These are phyloP conservation scores for Eidolon dupreanum DNA, from an alignment of 2,797 vertebrate genomes.

Conservation along the genomic window DNA sequence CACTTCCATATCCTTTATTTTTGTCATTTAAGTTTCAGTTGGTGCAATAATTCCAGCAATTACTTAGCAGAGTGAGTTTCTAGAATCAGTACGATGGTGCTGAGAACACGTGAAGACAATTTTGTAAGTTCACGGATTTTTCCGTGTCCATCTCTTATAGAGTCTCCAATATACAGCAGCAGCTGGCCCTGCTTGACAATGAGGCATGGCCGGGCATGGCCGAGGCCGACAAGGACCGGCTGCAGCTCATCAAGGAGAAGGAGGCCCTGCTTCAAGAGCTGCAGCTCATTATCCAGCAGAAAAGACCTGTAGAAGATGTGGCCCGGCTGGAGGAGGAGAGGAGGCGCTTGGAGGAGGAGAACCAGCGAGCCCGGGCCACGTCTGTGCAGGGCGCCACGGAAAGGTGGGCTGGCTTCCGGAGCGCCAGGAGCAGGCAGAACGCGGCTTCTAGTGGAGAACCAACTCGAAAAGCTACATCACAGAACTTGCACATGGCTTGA, in stretches of 20 bases:
- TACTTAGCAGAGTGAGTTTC: background rate
- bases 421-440: background rate
- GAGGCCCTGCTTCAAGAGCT: constrained; percentile 97
- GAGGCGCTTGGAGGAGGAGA: constrained; percentile 94
- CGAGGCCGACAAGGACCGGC: constrained; percentile 95
- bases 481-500: background rate
- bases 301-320: constrained; percentile 89
- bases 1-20: background rate
- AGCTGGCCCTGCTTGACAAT: constrained; percentile 94
- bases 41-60: background rate
- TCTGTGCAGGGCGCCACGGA: constrained; percentile 95
- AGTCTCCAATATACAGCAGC: constrained; percentile 96
- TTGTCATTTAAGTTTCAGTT: background rate
- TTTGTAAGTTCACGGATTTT: background rate
- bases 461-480: background rate
- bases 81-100: background rate
- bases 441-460: background rate
- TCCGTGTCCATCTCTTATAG: constrained; percentile 82
- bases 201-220: constrained; percentile 97
- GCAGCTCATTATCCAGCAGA: constrained; percentile 93
- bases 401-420: constrained; percentile 87
- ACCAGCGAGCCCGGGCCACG: constrained; percentile 91
- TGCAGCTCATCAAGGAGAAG: constrained; percentile 98
- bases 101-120: background rate
- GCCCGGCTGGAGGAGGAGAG: constrained; percentile 94